Evolutionary conservation across 2,113 vertebrate genomes (phyloP).

Genomic region (Probosciger aterrimus): DNA sequence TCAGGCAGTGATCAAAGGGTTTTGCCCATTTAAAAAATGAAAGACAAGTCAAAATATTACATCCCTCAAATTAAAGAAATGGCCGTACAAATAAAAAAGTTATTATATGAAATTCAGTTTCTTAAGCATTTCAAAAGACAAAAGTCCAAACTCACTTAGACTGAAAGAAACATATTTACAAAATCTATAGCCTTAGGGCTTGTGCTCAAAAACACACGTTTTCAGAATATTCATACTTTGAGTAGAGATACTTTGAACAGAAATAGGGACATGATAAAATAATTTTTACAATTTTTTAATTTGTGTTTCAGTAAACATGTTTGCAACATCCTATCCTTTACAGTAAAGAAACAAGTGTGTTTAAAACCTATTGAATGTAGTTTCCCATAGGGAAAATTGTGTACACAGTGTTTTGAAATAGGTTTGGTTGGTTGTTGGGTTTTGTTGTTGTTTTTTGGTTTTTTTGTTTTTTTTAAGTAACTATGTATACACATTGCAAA

Average conservation of each 20-base stretch:
- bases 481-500: not conserved
- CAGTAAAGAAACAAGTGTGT: not conserved
- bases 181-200: not conserved
- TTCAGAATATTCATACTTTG: not conserved
- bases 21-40: not conserved
- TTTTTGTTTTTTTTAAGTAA: not conserved
- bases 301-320: not conserved
- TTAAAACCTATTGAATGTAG: not conserved
- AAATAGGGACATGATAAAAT: not conserved
- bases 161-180: not conserved
- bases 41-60: not conserved
- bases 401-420: not conserved
- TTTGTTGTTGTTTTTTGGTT: not conserved
- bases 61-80: not conserved
- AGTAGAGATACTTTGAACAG: not conserved
- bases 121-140: not conserved
- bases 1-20: not conserved
- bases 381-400: not conserved
- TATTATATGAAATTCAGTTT: not conserved
- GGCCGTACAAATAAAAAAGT: not conserved
- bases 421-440: not conserved
- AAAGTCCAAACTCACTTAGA: not conserved
- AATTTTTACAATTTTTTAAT: not conserved
- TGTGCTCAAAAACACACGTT: not conserved
- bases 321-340: not conserved